Percentiles rank a stretch among this genome's conserved stretches.
Evolutionary conservation across 2,888 invertebrate species (phyloP).

Genomic region (Parascotia fuliginaria): DNA sequence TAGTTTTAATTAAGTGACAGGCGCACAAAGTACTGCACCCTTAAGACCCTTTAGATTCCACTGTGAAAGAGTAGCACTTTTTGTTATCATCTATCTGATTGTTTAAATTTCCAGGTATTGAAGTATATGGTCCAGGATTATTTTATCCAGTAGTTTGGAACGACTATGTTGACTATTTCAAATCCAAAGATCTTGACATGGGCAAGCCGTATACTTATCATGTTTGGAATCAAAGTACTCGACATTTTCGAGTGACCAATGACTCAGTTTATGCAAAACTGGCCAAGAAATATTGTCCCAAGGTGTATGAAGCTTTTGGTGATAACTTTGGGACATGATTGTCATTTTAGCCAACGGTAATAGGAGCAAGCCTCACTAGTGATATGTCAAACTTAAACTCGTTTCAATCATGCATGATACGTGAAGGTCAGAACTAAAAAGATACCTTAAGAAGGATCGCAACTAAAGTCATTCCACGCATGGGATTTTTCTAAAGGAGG

Average conservation of each 20-base stretch:
- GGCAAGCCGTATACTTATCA: slow-evolving; percentile 25
- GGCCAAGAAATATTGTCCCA: slow-evolving; percentile 35
- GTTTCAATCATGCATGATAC: too few relatives aligned
- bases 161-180: slow-evolving; percentile 88
- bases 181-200: slow-evolving; percentile 61
- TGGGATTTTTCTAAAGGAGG: too few relatives aligned
- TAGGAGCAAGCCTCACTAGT: too few relatives aligned
- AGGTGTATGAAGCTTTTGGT: slow-evolving; percentile 20
- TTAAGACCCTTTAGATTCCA: too few relatives aligned
- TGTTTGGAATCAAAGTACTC: slow-evolving; percentile 38
- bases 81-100: background rate
- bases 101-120: slow-evolving; percentile 70
- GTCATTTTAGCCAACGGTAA: too few relatives aligned
- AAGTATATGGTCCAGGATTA: slow-evolving; percentile 72
- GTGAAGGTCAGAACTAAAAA: too few relatives aligned
- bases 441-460: too few relatives aligned
- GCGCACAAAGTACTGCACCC: too few relatives aligned
- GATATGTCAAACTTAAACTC: too few relatives aligned
- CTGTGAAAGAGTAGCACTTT: too few relatives aligned
- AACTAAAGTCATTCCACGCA: too few relatives aligned
- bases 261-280: slow-evolving; percentile 25
- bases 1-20: too few relatives aligned
- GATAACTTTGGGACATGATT: slow-evolving; percentile 30
- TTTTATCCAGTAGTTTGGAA: slow-evolving; percentile 20
- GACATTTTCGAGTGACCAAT: slow-evolving; percentile 5